A percentile compares a stretch with the other conserved stretches of the same genome.
Evolutionary conservation across 2,797 vertebrate genomes (phyloP).

Genomic region (Xenopus petersii): DNA sequence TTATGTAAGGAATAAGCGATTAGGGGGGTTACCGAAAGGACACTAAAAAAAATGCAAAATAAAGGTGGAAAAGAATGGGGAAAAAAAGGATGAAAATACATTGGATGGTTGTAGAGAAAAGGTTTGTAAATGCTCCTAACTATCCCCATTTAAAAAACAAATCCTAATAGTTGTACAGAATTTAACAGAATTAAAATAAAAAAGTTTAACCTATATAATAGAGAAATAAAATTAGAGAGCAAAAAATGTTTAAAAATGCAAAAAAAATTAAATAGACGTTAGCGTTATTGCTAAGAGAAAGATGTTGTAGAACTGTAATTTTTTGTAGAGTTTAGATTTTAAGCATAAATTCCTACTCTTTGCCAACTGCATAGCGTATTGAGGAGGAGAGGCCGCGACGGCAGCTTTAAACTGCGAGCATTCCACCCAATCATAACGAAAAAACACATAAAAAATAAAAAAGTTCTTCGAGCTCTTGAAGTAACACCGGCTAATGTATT

Average conservation of each 20-base stretch:
- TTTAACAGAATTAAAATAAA: constrained; percentile 66
- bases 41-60: constrained; percentile 52
- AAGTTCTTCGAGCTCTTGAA: constrained; percentile 37
- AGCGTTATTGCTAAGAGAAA: constrained; percentile 78
- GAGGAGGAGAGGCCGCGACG: constrained; percentile 74
- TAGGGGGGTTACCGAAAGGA: constrained; percentile 59
- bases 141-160: constrained; percentile 72
- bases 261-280: constrained; percentile 84
- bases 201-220: constrained; percentile 87
- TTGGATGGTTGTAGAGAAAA: constrained; percentile 65
- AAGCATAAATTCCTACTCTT: constrained; percentile 88
- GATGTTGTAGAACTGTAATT: constrained; percentile 92
- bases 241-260: constrained; percentile 62
- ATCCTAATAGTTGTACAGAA: constrained; percentile 82
- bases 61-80: constrained; percentile 43
- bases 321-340: constrained; percentile 92
- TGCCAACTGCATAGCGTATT: constrained; percentile 61
- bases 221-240: constrained; percentile 70
- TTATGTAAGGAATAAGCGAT: constrained; percentile 66
- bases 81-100: constrained; percentile 35
- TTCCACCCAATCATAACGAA: constrained; percentile 61
- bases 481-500: constrained; percentile 46
- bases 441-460: constrained; percentile 49
- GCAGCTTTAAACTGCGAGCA: constrained; percentile 89
- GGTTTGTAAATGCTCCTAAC: constrained; percentile 75